These are phyloP conservation scores for Microctonus brassicae DNA, from an alignment of 2,888 invertebrate species.

Conservation along the genomic window DNA sequence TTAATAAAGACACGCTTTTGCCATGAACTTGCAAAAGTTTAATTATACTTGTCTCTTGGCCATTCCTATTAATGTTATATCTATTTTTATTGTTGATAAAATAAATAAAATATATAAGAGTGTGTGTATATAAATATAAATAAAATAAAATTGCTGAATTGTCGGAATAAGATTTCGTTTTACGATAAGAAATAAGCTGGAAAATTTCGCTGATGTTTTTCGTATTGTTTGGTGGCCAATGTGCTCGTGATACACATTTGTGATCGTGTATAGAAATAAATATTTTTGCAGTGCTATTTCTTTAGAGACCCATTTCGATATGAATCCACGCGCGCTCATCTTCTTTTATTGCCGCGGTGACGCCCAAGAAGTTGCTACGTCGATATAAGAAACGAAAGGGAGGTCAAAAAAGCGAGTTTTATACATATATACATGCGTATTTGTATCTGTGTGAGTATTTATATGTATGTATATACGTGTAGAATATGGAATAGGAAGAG, in stretches of 20 bases:
- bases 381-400: constrained; percentile 30
- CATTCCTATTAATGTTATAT: not conserved
- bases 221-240: not conserved
- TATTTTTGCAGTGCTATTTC: constrained; percentile 12
- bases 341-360: constrained; percentile 35
- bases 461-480: not conserved
- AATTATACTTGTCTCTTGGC: constrained; percentile 7
- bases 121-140: not conserved
- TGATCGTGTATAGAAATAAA: constrained; percentile 29
- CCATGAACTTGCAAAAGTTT: not conserved
- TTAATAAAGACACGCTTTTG: constrained; percentile 26
- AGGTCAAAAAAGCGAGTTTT: constrained; percentile 15
- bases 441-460: not conserved
- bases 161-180: not conserved
- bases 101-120: not conserved
- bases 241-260: not conserved
- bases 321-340: constrained; percentile 33
- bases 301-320: constrained; percentile 29
- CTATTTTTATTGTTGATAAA: not conserved
- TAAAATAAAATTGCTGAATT: not conserved
- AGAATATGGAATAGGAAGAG: constrained; percentile 24
- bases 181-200: not conserved
- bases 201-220: constrained; percentile 24
- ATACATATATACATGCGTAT: not conserved
- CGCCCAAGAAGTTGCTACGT: constrained; percentile 38